Base-by-base conservation (phyloP, 2,113 vertebrate species). In the Microtus ochrogaster region DNA sequence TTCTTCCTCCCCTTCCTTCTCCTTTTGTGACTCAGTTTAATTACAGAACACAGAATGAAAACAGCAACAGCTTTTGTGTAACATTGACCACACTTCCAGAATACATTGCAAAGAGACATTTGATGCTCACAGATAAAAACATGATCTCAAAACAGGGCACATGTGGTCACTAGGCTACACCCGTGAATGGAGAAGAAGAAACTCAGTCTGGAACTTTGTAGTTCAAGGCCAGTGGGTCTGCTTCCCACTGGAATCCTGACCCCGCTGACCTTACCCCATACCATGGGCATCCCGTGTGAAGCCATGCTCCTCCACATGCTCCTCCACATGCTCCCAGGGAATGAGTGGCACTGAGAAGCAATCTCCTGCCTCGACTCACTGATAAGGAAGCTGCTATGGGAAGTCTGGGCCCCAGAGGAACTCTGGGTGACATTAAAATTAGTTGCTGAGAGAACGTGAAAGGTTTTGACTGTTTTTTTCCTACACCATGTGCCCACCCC, bases 241-340 rank as follows among this genome's bases (percentile, higher is more conserved):
- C 68, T 12, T 21, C 36, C 39, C 36, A 0, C 68, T 78, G 33
- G 3, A 47, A 26, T 21, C 77, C 61, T 61, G 0, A 58, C 72
- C 0, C 3, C 21, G 33, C 39, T 14, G 3, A 11, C 2, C 55
- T 49, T 39, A 65, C n/a, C 65, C 0, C 4, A 49, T 11, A 9
- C 3, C 28, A 2, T 2, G 4, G 2, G 47, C 9, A 7, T 66
- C 12, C 4, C 17, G 1, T 1, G 12, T 13, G 3, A 6, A 4
- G 33, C 4, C 2, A 12, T 2, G n/a, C 22, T 26, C 65, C 66
- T 12, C 41, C 17, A 11, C 2, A 12, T 2, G n/a, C 22, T 26
- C 65, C 66, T 12, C 41, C 17, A 11, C 16, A 3, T 39, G 7
- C 33, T 86, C 68, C 24, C 10, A 0, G 17, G 39, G 66, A 33